Evolutionary conservation across 2,888 invertebrate genomes (phyloP).

Genomic region (Oeneis ivallda): DNA sequence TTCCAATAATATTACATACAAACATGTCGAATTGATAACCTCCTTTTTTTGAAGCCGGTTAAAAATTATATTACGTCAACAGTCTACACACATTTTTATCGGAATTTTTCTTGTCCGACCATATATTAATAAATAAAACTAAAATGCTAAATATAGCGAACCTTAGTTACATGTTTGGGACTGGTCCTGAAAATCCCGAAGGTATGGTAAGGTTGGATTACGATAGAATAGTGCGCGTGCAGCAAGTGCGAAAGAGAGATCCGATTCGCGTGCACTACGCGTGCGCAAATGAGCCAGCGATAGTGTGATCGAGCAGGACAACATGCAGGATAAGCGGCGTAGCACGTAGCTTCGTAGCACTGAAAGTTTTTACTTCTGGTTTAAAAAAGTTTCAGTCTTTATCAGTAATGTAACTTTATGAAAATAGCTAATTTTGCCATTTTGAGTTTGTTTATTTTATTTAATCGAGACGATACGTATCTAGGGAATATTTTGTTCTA

Average conservation of each 20-base stretch:
- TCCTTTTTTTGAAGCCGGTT: no score
- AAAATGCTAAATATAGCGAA: background rate
- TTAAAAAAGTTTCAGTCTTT: background rate
- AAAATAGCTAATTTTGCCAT: no score
- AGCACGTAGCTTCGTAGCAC: conserved; percentile 53
- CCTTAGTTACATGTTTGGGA: background rate
- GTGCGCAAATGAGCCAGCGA: conserved; percentile 56
- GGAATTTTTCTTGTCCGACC: background rate
- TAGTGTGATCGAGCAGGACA: conserved; percentile 50
- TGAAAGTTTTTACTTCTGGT: conserved; percentile 34
- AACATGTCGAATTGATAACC: no score
- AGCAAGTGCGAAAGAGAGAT: conserved; percentile 69
- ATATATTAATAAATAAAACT: background rate
- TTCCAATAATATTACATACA: no score
- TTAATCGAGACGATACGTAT: no score
- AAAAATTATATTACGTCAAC: background rate
- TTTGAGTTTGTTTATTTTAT: no score
- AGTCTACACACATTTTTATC: background rate
- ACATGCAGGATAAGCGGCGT: conserved; percentile 47
- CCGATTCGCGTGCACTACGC: conserved; percentile 64
- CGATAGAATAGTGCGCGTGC: conserved; percentile 66
- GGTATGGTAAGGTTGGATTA: conserved; percentile 44
- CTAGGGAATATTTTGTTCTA: no score
- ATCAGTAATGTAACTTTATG: background rate
- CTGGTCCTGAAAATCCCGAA: conserved; percentile 11